Percentiles rank a stretch among this genome's conserved stretches.
Conservation (phyloP, 2,113 vertebrate genomes). For the Butastur rufipennis region DNA sequence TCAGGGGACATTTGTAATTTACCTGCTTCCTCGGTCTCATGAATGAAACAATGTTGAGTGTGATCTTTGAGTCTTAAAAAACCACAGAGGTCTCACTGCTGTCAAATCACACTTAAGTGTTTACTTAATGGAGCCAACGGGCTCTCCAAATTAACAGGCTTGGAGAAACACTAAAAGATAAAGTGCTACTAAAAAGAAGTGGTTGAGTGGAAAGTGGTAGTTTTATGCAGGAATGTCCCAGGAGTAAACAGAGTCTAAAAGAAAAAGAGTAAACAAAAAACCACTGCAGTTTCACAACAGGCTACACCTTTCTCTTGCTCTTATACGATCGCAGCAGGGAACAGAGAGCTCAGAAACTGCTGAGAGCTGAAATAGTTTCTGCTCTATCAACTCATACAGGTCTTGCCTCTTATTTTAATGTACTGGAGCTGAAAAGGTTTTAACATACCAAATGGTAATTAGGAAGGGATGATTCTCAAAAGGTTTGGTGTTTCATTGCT, state of each 20-base stretch:
- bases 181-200: background rate
- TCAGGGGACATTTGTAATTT: background rate
- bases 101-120: background rate
- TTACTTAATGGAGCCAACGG: background rate
- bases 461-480: background rate
- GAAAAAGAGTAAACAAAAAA: background rate
- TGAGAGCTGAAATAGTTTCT: background rate
- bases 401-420: slow-evolving; percentile 21
- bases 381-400: background rate
- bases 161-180: background rate
- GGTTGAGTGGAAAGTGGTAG: background rate
- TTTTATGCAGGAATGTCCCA: background rate
- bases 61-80: background rate
- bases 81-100: background rate
- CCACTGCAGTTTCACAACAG: background rate
- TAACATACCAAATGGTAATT: background rate
- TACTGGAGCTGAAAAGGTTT: background rate
- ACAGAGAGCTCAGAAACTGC: background rate
- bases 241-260: background rate
- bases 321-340: background rate
- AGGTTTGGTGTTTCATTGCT: background rate
- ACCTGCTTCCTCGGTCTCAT: background rate
- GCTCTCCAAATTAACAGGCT: background rate
- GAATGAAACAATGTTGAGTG: background rate
- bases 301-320: background rate